phyloP scores from a whole-genome alignment of 2,113 vertebrate genomes.

The Zosterops japonicus region DNA sequence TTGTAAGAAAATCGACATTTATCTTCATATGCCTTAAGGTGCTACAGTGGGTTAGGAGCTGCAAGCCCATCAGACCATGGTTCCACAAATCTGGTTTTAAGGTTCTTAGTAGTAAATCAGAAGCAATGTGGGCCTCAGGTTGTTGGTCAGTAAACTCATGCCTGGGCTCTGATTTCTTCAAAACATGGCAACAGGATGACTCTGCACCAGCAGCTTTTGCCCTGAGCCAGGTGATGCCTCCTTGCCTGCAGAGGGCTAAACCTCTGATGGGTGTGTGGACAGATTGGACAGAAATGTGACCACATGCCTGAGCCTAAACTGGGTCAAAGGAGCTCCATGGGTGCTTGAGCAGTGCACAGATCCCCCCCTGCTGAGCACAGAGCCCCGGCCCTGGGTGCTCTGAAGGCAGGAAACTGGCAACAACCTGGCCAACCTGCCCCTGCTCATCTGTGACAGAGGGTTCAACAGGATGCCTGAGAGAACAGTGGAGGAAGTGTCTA shows the following conservation, averaged over 20 bases:
- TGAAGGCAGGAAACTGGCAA: neutral
- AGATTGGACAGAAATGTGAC: neutral
- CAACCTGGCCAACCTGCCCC: neutral
- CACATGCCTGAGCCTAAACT: neutral
- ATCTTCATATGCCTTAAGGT: neutral
- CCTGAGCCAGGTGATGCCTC: neutral
- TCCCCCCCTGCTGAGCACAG: neutral
- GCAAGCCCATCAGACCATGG: neutral
- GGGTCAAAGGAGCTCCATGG: neutral
- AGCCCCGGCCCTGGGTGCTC: neutral
- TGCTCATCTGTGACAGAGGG: neutral
- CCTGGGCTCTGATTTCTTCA: neutral
- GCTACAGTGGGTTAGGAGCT: neutral
- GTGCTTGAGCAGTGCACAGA: neutral
- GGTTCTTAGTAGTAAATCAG: neutral
- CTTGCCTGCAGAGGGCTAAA: neutral
- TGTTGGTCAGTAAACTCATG: neutral
- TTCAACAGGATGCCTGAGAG: neutral
- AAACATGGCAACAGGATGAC: neutral
- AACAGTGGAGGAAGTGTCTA: neutral
- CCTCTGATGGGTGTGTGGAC: rapidly evolving
- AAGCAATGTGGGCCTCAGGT: neutral
- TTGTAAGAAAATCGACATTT: neutral
- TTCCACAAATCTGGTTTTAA: neutral
- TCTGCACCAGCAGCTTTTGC: neutral